Evolutionary conservation across 2,113 vertebrate species (phyloP).

Genomic region (Triplophysa tibetana): DNA sequence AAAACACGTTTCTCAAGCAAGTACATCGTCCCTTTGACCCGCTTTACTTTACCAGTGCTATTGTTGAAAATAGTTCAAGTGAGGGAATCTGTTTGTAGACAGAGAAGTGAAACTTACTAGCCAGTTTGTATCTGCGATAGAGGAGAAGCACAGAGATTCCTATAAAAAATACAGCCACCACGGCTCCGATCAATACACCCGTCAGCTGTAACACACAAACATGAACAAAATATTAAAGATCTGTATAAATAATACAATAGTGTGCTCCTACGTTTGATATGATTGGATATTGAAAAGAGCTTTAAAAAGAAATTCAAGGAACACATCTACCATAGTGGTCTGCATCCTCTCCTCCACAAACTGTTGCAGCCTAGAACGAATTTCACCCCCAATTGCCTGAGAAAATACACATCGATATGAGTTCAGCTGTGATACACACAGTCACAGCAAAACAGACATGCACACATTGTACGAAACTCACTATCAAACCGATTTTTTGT

Average conservation of each 20-base stretch:
- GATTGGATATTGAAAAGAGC: neutral
- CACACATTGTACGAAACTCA: neutral
- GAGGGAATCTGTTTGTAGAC: neutral
- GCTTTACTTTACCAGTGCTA: no score
- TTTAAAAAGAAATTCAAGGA: neutral
- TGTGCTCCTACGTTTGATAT: neutral
- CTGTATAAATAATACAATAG: neutral
- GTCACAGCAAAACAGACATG: neutral
- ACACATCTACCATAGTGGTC: slow-evolving; percentile 82
- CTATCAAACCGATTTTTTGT: neutral
- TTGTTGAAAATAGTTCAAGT: neutral
- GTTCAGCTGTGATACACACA: neutral
- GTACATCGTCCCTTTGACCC: no score
- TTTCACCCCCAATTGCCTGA: slow-evolving; percentile 60
- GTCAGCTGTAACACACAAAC: slow-evolving; percentile 75
- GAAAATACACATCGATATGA: slow-evolving; percentile 16
- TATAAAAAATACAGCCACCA: slow-evolving; percentile 74
- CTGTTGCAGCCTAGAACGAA: slow-evolving; percentile 75
- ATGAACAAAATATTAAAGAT: neutral
- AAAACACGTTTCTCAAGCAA: no score
- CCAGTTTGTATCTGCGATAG: slow-evolving; percentile 76
- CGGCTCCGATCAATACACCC: slow-evolving; percentile 83
- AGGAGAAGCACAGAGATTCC: slow-evolving; percentile 78
- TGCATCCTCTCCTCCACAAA: slow-evolving; percentile 85
- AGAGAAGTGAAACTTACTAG: slow-evolving; percentile 73